Evolutionary conservation across 2,113 vertebrate genomes (phyloP).

Genomic region (Herpetotheres cachinnans): DNA sequence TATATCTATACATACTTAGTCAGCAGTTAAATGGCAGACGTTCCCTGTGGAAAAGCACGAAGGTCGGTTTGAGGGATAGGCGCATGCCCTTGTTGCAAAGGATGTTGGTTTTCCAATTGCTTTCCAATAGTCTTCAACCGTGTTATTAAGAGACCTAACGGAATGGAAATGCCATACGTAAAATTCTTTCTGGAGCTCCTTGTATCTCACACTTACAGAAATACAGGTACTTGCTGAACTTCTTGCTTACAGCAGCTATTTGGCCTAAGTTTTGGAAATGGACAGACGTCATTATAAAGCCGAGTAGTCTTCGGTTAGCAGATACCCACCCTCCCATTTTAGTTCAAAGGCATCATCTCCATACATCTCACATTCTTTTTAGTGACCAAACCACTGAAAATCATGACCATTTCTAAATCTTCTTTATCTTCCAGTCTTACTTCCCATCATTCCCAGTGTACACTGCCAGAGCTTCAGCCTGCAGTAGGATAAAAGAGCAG

Average conservation of each 20-base stretch:
- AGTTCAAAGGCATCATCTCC: neutral
- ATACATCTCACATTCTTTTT: neutral
- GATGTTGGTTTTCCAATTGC: neutral
- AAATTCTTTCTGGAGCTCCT: neutral
- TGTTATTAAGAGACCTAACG: neutral
- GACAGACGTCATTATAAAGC: no score
- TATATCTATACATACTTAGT: no score
- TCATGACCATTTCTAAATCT: neutral
- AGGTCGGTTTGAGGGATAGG: neutral
- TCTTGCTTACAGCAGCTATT: neutral
- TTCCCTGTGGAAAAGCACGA: neutral
- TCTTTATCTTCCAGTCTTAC: neutral
- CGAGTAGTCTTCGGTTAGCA: neutral
- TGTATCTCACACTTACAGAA: neutral
- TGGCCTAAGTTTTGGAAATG: neutral
- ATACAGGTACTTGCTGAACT: neutral
- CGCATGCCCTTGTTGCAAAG: neutral
- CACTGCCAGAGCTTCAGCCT: neutral
- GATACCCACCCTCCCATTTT: neutral
- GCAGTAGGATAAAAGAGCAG: neutral
- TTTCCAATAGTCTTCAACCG: neutral
- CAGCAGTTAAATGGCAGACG: no score
- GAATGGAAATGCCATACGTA: neutral
- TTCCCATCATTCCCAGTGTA: neutral
- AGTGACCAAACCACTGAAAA: neutral